Conservation (phyloP, 2,888 invertebrate species). For the Cheilosia vernalis region DNA sequence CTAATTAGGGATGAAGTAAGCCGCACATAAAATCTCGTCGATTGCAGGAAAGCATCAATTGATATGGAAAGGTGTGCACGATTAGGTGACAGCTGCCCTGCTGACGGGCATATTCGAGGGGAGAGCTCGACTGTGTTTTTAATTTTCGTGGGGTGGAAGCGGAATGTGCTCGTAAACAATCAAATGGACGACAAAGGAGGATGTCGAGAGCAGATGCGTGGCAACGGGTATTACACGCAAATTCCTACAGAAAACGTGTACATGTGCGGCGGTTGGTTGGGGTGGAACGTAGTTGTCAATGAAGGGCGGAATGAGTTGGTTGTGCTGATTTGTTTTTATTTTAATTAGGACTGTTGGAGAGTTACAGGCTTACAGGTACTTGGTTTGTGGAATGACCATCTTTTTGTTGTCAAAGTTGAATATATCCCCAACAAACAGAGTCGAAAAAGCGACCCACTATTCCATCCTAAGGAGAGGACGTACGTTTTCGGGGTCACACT, state of each 20-base stretch:
- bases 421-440: no score
- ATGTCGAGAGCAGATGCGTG: constrained; percentile 46
- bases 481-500: no score
- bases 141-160: constrained; percentile 45
- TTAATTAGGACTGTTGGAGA: no score
- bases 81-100: constrained; percentile 61
- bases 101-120: neutral
- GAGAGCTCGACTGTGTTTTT: neutral
- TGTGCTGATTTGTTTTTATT: no score
- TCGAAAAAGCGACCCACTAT: no score
- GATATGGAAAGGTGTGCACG: constrained; percentile 51
- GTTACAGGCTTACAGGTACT: no score
- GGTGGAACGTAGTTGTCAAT: neutral
- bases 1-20: constrained; percentile 62
- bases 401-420: no score
- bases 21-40: constrained; percentile 21
- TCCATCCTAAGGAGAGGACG: no score
- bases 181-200: constrained; percentile 17
- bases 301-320: neutral
- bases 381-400: no score
- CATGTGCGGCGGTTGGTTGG: neutral
- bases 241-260: constrained; percentile 1
- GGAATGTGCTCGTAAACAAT: constrained; percentile 45
- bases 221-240: constrained; percentile 11
- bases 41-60: constrained; percentile 58